These are phyloP conservation scores for Pycnomerus fuliginosus DNA, from an alignment of 2,888 invertebrate species.

Conservation along the genomic window DNA sequence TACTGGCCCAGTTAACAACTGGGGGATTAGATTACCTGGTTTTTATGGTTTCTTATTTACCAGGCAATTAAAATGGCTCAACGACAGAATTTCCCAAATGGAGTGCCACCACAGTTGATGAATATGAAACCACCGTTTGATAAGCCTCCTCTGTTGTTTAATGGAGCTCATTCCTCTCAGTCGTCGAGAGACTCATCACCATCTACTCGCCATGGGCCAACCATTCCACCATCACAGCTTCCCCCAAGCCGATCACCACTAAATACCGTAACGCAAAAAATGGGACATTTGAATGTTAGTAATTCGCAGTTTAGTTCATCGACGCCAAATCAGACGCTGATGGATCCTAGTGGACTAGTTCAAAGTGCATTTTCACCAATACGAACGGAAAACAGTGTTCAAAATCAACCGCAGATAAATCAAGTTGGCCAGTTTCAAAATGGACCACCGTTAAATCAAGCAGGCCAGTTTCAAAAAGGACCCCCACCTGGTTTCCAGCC, in stretches of 20 bases:
- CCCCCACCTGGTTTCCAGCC: neutral
- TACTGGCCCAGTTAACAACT: neutral
- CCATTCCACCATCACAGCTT: constrained; percentile 44
- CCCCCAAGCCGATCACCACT: constrained; percentile 28
- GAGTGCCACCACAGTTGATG: constrained; percentile 36
- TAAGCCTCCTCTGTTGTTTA: constrained; percentile 32
- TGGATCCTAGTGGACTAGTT: constrained; percentile 19
- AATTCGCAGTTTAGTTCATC: constrained; percentile 40
- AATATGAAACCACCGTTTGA: constrained; percentile 19
- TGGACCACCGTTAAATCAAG: constrained; percentile 1
- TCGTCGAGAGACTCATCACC: constrained; percentile 51
- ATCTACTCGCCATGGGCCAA: constrained; percentile 35
- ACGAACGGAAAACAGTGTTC: constrained; percentile 1
- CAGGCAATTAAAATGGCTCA: constrained; percentile 23
- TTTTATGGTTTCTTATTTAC: constrained; percentile 3
- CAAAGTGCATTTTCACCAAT: constrained; percentile 29
- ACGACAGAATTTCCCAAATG: constrained; percentile 38
- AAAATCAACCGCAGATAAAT: constrained; percentile 1
- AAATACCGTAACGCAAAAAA: constrained; percentile 32
- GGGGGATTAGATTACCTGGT: neutral
- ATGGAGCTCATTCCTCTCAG: constrained; percentile 48
- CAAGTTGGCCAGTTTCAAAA: neutral
- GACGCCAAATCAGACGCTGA: constrained; percentile 38
- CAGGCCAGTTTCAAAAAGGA: neutral
- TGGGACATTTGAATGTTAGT: constrained; percentile 35